Conservation (phyloP, 2,888 invertebrate genomes). For the Agrypnus murinus region DNA sequence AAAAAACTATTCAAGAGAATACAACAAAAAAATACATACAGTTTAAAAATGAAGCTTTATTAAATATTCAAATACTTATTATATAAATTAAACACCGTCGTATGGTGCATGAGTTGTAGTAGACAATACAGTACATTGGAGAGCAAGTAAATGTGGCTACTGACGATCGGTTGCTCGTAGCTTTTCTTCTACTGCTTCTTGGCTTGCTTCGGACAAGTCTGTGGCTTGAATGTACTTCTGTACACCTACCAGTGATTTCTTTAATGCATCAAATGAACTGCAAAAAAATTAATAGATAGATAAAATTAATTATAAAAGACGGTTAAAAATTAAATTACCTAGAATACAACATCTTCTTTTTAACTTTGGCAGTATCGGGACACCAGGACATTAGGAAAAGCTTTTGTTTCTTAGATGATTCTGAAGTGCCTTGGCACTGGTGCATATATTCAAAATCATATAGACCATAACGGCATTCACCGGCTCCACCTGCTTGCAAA, state of each 20-base stretch:
- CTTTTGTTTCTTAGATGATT: conserved; percentile 98
- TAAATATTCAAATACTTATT: conserved; percentile 71
- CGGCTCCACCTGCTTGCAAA: conserved; percentile 91
- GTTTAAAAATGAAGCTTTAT: conserved; percentile 72
- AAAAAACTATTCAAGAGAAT: conserved; percentile 34
- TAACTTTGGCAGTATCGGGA: conserved; percentile 96
- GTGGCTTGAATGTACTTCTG: conserved; percentile 98
- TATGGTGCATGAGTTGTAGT: conserved; percentile 65
- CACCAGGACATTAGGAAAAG: conserved; percentile 99
- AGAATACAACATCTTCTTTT: conserved; percentile 91
- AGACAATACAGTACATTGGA: conserved; percentile 55
- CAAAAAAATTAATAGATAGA: conserved; percentile 84
- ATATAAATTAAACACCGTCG: conserved; percentile 70
- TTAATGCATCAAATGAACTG: conserved; percentile 98
- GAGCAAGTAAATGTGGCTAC: conserved; percentile 70
- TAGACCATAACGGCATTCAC: conserved; percentile 98
- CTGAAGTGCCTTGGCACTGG: conserved; percentile 97
- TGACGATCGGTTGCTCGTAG: conserved; percentile 96
- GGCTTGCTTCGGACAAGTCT: conserved; percentile 94
- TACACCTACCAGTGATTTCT: conserved; percentile 96
- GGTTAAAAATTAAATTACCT: conserved; percentile 70
- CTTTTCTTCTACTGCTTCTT: conserved; percentile 95
- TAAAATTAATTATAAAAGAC: conserved; percentile 59
- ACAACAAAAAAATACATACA: conserved; percentile 60
- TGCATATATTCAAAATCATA: conserved; percentile 99